Base-by-base conservation (phyloP, 2,113 vertebrate species). In the Nycticorax nycticorax region DNA sequence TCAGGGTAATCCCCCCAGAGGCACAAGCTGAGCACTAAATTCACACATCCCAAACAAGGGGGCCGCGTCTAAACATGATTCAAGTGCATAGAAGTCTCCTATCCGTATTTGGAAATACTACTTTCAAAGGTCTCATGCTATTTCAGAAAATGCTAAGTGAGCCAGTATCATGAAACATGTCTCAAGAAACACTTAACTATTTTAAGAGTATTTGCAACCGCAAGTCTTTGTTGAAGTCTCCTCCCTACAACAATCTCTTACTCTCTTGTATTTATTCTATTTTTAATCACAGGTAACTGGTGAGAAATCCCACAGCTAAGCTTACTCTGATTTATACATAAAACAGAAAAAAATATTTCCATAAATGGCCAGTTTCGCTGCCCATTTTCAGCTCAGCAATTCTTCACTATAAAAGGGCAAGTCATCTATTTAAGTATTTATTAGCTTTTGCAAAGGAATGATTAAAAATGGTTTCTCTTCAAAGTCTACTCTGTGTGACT, bases 21-120 rank as follows among this genome's bases (percentile, higher is more conserved):
- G 27, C 55, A 92, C 28, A 77, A 86, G 41, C 2, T 48, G 23
- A 92, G 55, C 72, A n/a, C 27, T 66, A 45, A 86, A 92, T 80
- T 96, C 63, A 86, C 78, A 83, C 59, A 6, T 93, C 32, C 15
- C 59, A 73, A 37, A 57, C 9, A 84, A 53, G 37, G 32, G 13
- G 35, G 20, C 1, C 1, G 7, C 13, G 7, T 47, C 60, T 76
- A 85, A 82, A 75, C 60, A 76, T 53, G 75, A 92, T 80, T 96
- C 92, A 92, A 92, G 27, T 15, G 12, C 55, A 55, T 32, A 41
- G 10, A 94, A 83, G 22, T 56, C 59, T 92, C 63, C n/a, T 64
- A 52, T 20, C 75, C 91, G 50, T 90, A 88, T 90, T 92, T 91
- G 91, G 92, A 83, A 90, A 85, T 88, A 94, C 17, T 80, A 80